Conservation (phyloP, 1,140 invertebrate genomes). For the Bombus vancouverensis region DNA sequence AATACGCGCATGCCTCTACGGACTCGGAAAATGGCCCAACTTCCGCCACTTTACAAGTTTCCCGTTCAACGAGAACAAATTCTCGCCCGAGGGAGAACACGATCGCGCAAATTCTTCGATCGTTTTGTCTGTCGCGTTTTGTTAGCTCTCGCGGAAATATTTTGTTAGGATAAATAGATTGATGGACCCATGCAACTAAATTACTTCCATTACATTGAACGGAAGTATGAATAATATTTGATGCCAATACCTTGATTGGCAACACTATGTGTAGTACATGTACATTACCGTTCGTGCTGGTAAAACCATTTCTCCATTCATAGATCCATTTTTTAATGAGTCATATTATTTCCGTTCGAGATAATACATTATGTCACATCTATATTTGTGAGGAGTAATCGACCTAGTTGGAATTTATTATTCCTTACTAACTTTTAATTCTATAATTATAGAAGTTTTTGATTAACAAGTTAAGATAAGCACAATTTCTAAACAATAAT, state of each 20-base stretch:
- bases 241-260: background rate
- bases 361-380: background rate
- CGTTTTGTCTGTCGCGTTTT: background rate
- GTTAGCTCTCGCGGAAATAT: background rate
- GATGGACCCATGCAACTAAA: background rate
- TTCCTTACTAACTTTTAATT: background rate
- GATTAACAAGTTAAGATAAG: background rate
- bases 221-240: background rate
- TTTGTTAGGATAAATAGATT: background rate
- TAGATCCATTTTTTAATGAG: no score
- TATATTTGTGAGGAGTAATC: background rate
- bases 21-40: background rate
- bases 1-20: background rate
- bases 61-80: constrained; percentile 43
- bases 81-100: constrained; percentile 8
- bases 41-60: constrained; percentile 37
- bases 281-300: no score
- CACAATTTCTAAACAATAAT: background rate
- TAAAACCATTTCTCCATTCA: no score
- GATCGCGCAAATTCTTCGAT: constrained; percentile 32
- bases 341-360: no score
- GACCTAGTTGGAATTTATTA: background rate
- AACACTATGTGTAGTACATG: no score
- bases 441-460: background rate
- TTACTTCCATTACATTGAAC: background rate